Conservation (phyloP, 92 coral and sea anemone species). For the Paramuricea clavata region DNA sequence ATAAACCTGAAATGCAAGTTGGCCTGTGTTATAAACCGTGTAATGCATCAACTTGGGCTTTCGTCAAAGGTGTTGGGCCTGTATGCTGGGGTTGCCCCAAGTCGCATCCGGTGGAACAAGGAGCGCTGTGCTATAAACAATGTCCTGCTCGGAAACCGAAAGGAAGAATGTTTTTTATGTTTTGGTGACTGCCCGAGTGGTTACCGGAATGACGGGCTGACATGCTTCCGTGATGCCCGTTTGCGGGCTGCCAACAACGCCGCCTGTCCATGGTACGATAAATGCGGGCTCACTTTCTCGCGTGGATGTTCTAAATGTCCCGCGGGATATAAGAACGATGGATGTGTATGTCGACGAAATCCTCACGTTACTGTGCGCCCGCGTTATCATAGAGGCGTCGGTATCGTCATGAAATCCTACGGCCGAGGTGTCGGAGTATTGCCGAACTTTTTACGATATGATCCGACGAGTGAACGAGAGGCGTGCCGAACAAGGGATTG, state of each 20-base stretch:
- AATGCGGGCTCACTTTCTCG: slow-evolving; percentile 37
- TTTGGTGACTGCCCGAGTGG: slow-evolving; percentile 36
- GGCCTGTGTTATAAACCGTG: slow-evolving; percentile 44
- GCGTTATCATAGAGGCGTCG: slow-evolving; percentile 29
- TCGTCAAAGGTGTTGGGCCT: slow-evolving; percentile 32
- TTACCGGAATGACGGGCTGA: slow-evolving; percentile 32
- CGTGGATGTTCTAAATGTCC: slow-evolving; percentile 46
- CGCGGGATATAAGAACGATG: slow-evolving; percentile 42
- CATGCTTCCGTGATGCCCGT: slow-evolving; percentile 25
- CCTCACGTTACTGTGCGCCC: slow-evolving; percentile 37
- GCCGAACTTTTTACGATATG: slow-evolving; percentile 24
- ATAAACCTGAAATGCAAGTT: slow-evolving; percentile 4
- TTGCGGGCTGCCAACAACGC: background rate
- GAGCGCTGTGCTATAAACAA: slow-evolving; percentile 13
- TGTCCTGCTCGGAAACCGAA: slow-evolving; percentile 17
- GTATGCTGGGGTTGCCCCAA: slow-evolving; percentile 46
- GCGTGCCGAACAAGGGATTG: slow-evolving; percentile 21
- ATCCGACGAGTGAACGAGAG: slow-evolving; percentile 17
- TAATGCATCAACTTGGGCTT: slow-evolving; percentile 1
- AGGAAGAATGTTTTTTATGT: slow-evolving; percentile 7
- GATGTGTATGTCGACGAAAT: slow-evolving; percentile 17
- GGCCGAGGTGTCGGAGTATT: slow-evolving; percentile 26
- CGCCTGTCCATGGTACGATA: slow-evolving; percentile 40
- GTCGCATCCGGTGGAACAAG: slow-evolving; percentile 29
- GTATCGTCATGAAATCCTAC: slow-evolving; percentile 24